Base-by-base conservation (phyloP, 2,888 invertebrate species). In the Eugnorisma glareosa region DNA sequence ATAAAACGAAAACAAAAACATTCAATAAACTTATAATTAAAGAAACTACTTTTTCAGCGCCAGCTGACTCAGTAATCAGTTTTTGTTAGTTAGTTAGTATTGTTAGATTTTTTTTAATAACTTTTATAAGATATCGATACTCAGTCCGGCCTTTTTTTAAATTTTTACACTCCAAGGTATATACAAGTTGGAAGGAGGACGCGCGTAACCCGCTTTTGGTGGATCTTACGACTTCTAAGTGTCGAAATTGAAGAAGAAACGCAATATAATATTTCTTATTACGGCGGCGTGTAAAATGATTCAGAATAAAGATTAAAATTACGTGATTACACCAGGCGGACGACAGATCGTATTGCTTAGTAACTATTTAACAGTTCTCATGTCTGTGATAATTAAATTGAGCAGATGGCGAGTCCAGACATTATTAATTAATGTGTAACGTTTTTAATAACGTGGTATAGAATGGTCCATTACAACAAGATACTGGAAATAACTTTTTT, bases 321-420 rank as follows among this genome's bases (percentile, higher is more conserved):
- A 48, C 80, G 61, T 72, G 43, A 72, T 31, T 6, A 35, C 40
- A 21, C 13, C 48, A 43, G 61, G 24, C 54, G 0, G 77, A n/a
- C 24, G 72, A 28, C 43, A 21, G 35, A 45, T 73, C 37, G 21
- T 13, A 80, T 63, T 63, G 11, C 81, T 51, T 51, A 6, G 24
- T 35, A n/a, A 72, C 61, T 10, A 67, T 45, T 57, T 31, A n/a
- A 54, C 35, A 54, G 28, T 37, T 78, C 10, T 43, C 35, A 21
- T 51, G 61, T 51, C 35, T 51, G 54, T 61, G 73, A 28, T 61
- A 43, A 77, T 77, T 71, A 2, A 43, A 72, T 51, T 3, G 15
- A 54, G 28, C 40, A 31, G 13, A 69, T 31, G 79, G 13, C 8
- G 35, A 40, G 21, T 45, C 6, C 28, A 72, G 35, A 61, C 48